Conservation (phyloP, 1,140 invertebrate genomes). For the Drosophila biarmipes region DNA sequence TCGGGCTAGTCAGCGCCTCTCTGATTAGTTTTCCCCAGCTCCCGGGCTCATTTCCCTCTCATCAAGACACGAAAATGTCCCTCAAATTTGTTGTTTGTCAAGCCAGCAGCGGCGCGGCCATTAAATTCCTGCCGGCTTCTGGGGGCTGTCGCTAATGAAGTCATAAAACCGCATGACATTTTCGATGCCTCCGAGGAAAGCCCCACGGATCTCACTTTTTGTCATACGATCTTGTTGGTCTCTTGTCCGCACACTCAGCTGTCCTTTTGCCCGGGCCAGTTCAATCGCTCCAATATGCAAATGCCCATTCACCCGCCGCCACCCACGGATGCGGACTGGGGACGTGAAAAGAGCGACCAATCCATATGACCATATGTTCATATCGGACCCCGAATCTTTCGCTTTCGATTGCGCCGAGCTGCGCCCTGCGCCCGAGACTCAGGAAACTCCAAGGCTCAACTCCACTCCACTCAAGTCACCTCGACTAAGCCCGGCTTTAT, state of each 20-base stretch:
- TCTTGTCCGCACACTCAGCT: slow-evolving; percentile 36
- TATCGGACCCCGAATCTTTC: slow-evolving; percentile 68
- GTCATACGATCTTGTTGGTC: slow-evolving; percentile 52
- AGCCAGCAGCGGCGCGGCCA: slow-evolving; percentile 24
- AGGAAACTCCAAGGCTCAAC: background rate
- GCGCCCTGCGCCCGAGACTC: slow-evolving; percentile 26
- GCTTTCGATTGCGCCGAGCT: slow-evolving; percentile 68
- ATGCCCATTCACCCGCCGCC: slow-evolving; percentile 65
- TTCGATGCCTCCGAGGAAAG: slow-evolving; percentile 61
- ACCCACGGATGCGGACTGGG: slow-evolving; percentile 54
- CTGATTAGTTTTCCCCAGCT: slow-evolving; percentile 59
- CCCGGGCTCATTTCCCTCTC: slow-evolving; percentile 61
- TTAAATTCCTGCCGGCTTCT: slow-evolving; percentile 63
- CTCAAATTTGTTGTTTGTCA: slow-evolving; percentile 77
- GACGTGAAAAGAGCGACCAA: slow-evolving; percentile 6
- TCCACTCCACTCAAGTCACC: slow-evolving; percentile 2
- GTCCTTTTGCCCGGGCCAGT: slow-evolving; percentile 33
- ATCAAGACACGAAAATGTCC: slow-evolving; percentile 71
- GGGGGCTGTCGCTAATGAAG: slow-evolving; percentile 75
- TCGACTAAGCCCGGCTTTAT: slow-evolving; percentile 60
- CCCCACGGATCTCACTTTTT: slow-evolving; percentile 68
- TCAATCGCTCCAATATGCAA: slow-evolving; percentile 80
- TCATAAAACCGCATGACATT: slow-evolving; percentile 82
- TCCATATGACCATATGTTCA: slow-evolving; percentile 73
- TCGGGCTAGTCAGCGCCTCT: slow-evolving; percentile 1